Percentiles rank a stretch among this genome's conserved stretches.
Conservation (phyloP, 2,113 vertebrate species). For the Pica pica region DNA sequence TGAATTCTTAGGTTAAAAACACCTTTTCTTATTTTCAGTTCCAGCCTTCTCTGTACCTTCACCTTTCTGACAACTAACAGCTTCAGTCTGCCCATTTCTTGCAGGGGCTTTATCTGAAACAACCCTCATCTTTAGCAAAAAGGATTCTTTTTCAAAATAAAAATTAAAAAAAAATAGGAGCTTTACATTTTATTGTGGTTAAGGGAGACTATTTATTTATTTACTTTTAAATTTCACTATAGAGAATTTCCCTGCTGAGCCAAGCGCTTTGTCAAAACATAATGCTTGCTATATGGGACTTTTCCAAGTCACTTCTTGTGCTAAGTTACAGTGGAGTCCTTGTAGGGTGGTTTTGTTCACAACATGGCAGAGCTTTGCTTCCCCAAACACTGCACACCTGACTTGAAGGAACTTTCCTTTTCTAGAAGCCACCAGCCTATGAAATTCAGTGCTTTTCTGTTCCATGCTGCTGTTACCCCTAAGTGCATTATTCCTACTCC, state of each 20-base stretch:
- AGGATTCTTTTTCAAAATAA: not conserved
- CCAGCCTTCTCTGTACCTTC: not conserved
- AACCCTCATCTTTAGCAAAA: not conserved
- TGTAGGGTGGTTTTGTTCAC: not conserved
- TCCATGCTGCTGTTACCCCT: not conserved
- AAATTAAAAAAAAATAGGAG: not conserved
- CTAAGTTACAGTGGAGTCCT: not conserved
- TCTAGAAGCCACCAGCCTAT: not conserved
- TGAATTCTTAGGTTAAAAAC: not conserved
- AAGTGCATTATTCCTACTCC: not conserved
- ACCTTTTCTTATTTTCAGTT: not conserved
- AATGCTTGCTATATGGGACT: not conserved
- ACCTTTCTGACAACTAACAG: not conserved
- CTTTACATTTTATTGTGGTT: not conserved
- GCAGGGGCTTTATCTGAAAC: not conserved
- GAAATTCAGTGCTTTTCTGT: not conserved
- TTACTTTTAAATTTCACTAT: not conserved
- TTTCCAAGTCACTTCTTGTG: not conserved
- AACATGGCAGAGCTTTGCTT: not conserved
- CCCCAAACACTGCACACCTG: not conserved
- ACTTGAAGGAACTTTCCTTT: not conserved
- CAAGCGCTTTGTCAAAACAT: not conserved
- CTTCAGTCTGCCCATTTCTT: not conserved
- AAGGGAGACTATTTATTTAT: not conserved
- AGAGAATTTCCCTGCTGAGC: not conserved